phyloP scores from a whole-genome alignment of 1,140 invertebrate species.

The Eubasilissa regina region DNA sequence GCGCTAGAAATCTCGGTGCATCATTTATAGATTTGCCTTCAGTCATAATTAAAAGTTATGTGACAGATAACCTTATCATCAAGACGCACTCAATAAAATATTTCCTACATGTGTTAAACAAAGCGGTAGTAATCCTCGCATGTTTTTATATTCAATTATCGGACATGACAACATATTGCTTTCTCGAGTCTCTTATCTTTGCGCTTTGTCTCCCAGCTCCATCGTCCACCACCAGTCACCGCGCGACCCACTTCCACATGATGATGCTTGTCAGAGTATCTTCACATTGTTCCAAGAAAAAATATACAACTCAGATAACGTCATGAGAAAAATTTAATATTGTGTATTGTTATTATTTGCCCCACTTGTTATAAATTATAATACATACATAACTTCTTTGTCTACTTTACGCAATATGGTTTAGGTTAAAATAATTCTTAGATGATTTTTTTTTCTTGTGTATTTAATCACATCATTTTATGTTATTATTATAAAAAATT shows the following conservation, averaged over 20 bases:
- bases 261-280: not conserved
- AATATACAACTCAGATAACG: not conserved
- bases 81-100: not conserved
- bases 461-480: no score
- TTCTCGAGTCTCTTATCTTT: not conserved
- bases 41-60: no score
- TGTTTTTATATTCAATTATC: not conserved
- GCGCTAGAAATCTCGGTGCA: no score
- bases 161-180: not conserved
- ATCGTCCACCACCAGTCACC: not conserved
- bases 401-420: no score
- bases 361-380: no score
- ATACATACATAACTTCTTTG: no score
- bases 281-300: constrained; percentile 4
- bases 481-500: no score
- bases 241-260: not conserved
- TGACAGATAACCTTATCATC: no score
- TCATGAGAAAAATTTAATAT: not conserved
- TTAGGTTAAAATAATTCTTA: no score
- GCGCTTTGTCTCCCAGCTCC: not conserved
- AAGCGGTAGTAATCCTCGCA: not conserved
- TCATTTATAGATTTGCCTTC: no score
- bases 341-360: no score
- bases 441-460: no score
- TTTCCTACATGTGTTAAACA: not conserved